A percentile compares a stretch with the other conserved stretches of the same genome.
Evolutionary conservation across 2,797 vertebrate genomes (phyloP).

Genomic region (Streptopelia turtur): DNA sequence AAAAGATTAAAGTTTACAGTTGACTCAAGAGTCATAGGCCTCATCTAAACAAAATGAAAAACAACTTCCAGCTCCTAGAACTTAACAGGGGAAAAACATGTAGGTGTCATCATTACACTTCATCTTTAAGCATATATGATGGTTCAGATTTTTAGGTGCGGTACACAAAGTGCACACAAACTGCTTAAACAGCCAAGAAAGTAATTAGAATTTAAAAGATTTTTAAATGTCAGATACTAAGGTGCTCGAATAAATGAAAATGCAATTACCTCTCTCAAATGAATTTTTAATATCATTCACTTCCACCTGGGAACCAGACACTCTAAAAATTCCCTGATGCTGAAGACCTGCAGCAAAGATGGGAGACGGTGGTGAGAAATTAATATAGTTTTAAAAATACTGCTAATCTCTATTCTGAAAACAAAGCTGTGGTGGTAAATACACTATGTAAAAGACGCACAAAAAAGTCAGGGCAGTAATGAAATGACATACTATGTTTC

Average conservation of each 20-base stretch:
- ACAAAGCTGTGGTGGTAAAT: neutral
- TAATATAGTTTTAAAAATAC: neutral
- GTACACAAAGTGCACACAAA: neutral
- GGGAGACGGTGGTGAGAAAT: neutral
- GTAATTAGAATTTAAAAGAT: slow-evolving; percentile 14
- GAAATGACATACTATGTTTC: neutral
- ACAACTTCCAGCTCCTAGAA: neutral
- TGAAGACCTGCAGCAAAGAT: slow-evolving; percentile 87
- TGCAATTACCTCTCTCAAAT: slow-evolving; percentile 95
- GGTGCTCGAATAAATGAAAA: slow-evolving; percentile 15
- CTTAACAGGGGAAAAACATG: neutral
- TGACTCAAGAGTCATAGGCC: neutral
- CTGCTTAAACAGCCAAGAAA: neutral
- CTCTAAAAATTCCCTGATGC: slow-evolving; percentile 98
- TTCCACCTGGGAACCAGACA: slow-evolving; percentile 97
- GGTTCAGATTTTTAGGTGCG: neutral
- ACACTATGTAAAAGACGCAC: neutral
- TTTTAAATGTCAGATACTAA: neutral
- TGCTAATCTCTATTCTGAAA: neutral
- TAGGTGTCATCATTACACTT: neutral
- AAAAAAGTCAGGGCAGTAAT: neutral
- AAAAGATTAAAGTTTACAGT: neutral
- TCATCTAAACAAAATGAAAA: neutral
- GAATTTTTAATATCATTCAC: slow-evolving; percentile 99
- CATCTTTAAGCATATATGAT: neutral